These are phyloP conservation scores for Tachina grossa DNA, from an alignment of 2,888 invertebrate genomes.

Conservation along the genomic window DNA sequence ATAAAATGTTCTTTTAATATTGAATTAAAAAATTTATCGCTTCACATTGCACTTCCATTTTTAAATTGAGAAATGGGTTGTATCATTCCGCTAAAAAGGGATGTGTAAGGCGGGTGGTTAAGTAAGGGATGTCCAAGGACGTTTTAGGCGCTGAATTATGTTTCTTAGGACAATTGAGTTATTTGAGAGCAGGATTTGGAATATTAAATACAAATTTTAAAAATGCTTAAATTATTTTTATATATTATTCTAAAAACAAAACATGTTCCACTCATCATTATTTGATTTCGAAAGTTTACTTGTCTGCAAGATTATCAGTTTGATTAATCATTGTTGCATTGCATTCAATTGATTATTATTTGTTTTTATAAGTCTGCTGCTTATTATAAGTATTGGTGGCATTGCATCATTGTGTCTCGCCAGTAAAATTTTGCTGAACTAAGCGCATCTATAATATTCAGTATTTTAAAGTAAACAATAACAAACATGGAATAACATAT, in stretches of 20 bases:
- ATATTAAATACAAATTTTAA: no score
- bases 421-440: constrained; percentile 40
- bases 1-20: constrained; percentile 79
- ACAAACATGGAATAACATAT: constrained; percentile 36
- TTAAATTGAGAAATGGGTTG: background rate
- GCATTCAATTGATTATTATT: background rate
- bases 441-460: constrained; percentile 9
- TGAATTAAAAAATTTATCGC: constrained; percentile 65
- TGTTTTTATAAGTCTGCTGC: constrained; percentile 24
- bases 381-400: constrained; percentile 39
- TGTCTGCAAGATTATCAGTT: constrained; percentile 35
- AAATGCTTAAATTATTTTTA: no score
- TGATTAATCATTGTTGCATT: constrained; percentile 17
- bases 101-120: background rate
- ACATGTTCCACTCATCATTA: constrained; percentile 24
- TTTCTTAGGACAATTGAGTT: background rate
- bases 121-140: background rate
- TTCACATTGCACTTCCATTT: background rate
- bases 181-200: no score
- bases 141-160: background rate
- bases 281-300: background rate
- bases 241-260: background rate
- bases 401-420: constrained; percentile 65
- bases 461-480: constrained; percentile 4
- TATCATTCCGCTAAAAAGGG: background rate